These are phyloP conservation scores for Ophioderma brevispina DNA, from an alignment of 35 echinoderm and acorn worm species.

Conservation along the genomic window DNA sequence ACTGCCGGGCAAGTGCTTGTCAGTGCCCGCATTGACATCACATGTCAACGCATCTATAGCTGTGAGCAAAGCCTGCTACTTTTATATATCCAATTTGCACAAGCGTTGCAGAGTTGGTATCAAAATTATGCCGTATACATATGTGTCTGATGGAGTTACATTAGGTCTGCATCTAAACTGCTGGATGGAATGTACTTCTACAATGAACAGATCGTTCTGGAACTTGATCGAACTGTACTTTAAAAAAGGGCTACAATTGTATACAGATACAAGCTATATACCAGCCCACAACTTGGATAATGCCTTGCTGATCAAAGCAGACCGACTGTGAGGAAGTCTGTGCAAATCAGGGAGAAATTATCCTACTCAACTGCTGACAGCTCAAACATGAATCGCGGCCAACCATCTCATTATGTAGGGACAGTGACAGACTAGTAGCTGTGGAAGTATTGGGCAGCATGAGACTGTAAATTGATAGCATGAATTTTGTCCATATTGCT, in stretches of 20 bases:
- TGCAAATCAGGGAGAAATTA: background rate
- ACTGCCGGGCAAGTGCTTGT: no score
- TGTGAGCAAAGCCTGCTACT: background rate
- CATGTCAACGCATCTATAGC: background rate
- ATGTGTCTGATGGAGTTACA: constrained; percentile 19
- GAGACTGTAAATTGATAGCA: background rate
- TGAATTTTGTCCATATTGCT: constrained; percentile 46
- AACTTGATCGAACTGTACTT: constrained; percentile 26
- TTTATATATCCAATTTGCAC: background rate
- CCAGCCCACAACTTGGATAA: constrained; percentile 2
- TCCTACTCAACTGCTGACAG: background rate
- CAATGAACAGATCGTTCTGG: constrained; percentile 18
- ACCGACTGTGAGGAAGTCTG: constrained; percentile 25
- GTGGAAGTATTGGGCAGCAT: constrained; percentile 33
- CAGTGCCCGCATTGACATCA: no score
- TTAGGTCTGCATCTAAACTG: background rate
- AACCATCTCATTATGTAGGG: constrained; percentile 6
- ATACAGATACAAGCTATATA: constrained; percentile 33
- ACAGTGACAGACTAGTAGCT: constrained; percentile 6
- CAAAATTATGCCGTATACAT: background rate
- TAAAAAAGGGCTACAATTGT: constrained; percentile 8
- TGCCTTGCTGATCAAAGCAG: constrained; percentile 1
- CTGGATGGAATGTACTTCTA: background rate
- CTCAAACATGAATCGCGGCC: constrained; percentile 1
- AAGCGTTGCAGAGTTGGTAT: background rate